phyloP scores from a whole-genome alignment of 2,797 vertebrate species.

The Amblyraja radiata region DNA sequence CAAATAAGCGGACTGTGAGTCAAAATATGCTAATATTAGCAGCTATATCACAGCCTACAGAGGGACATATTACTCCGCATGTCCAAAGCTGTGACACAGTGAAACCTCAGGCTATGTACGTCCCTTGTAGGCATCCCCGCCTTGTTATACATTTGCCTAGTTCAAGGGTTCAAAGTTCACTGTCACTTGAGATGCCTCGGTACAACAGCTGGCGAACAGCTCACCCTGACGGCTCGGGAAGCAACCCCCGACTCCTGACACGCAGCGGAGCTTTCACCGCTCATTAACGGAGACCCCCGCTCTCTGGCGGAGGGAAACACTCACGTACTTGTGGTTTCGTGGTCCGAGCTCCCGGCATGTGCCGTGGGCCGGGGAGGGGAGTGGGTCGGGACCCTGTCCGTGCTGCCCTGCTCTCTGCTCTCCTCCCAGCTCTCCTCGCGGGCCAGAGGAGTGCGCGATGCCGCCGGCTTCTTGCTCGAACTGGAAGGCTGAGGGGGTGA shows the following conservation, averaged over 20 bases:
- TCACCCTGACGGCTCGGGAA: not conserved
- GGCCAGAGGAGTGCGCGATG: slow-evolving; percentile 27
- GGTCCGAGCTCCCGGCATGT: slow-evolving; percentile 57
- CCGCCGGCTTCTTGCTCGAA: slow-evolving; percentile 47
- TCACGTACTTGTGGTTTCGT: slow-evolving; percentile 67
- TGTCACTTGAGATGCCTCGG: not conserved
- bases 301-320: not conserved
- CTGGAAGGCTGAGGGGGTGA: slow-evolving; percentile 51
- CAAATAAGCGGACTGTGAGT: not conserved
- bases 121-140: not conserved
- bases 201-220: slow-evolving; percentile 2
- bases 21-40: not conserved
- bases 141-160: slow-evolving; percentile 6
- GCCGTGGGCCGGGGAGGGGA: slow-evolving; percentile 44
- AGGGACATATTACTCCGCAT: slow-evolving; percentile 2
- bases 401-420: slow-evolving; percentile 44
- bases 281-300: not conserved
- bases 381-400: slow-evolving; percentile 41
- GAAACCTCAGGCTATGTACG: slow-evolving; percentile 3
- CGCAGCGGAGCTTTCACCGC: not conserved
- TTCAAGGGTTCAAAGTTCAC: slow-evolving; percentile 12
- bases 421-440: slow-evolving; percentile 43
- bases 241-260: not conserved
- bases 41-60: not conserved
- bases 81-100: not conserved